Evolutionary conservation across 2,797 vertebrate species (phyloP).

Genomic region (Synanceia verrucosa): DNA sequence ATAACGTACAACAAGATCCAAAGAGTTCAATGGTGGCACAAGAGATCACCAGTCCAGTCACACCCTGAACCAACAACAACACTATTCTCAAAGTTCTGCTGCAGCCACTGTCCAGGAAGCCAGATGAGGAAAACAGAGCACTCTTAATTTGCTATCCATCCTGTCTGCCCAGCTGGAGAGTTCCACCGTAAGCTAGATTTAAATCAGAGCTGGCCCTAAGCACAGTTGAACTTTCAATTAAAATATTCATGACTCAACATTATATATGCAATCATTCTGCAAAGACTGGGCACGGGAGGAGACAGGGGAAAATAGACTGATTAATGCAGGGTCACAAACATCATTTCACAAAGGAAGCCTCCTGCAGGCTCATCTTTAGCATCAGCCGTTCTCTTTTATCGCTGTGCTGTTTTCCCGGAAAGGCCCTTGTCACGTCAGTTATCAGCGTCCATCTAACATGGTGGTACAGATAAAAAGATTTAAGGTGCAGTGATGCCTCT

Average conservation of each 20-base stretch:
- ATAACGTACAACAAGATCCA: constrained; percentile 1
- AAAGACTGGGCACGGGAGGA: constrained; percentile 19
- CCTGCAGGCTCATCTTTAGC: constrained; percentile 37
- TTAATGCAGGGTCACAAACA: constrained; percentile 63
- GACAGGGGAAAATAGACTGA: constrained; percentile 30
- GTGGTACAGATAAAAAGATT: constrained; percentile 21
- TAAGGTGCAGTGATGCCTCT: constrained; percentile 1
- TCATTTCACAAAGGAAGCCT: constrained; percentile 44
- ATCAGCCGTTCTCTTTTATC: constrained; percentile 51
- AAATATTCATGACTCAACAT: constrained; percentile 60
- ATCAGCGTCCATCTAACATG: constrained; percentile 19
- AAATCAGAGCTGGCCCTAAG: constrained; percentile 25
- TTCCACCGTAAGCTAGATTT: constrained; percentile 5
- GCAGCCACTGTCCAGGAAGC: neutral
- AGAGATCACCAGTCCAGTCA: constrained; percentile 2
- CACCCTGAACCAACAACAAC: too few species aligned
- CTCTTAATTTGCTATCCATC: constrained; percentile 20
- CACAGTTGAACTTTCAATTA: constrained; percentile 29
- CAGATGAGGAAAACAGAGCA: constrained; percentile 30
- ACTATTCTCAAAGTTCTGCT: neutral
- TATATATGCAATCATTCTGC: constrained; percentile 42
- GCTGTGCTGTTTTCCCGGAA: constrained; percentile 41
- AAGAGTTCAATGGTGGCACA: constrained; percentile 28
- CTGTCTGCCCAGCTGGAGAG: neutral
- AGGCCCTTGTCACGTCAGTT: constrained; percentile 29